Evolutionary conservation across 2,888 invertebrate species (phyloP).

Genomic region (Phaedon cochleariae): DNA sequence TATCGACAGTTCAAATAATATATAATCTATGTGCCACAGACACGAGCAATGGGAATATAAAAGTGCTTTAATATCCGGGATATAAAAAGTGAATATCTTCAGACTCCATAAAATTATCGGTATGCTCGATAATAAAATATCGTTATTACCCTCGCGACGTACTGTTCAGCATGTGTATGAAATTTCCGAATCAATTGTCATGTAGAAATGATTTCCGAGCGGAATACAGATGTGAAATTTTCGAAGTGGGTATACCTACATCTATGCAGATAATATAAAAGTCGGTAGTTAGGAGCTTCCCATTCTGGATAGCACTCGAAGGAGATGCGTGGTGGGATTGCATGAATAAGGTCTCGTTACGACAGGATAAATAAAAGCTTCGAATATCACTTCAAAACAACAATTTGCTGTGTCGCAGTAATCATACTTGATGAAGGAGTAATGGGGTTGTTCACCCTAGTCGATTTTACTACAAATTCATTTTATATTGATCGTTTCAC

Average conservation of each 20-base stretch:
- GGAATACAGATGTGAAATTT: constrained; percentile 9
- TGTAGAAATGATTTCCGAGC: constrained; percentile 16
- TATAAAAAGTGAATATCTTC: constrained; percentile 1
- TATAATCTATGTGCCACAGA: neutral
- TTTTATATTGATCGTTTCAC: too few relatives aligned
- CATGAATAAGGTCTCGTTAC: neutral
- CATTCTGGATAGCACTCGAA: neutral
- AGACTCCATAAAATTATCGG: constrained; percentile 2
- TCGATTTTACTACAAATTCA: too few relatives aligned
- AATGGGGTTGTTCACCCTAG: too few relatives aligned
- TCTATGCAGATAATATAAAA: neutral
- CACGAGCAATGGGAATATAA: neutral
- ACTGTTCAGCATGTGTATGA: constrained; percentile 11
- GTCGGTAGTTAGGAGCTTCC: neutral
- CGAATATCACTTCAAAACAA: neutral
- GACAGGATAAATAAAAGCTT: neutral
- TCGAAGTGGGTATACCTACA: neutral
- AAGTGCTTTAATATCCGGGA: neutral
- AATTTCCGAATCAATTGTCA: constrained; percentile 15
- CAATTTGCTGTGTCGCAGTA: neutral
- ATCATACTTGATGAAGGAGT: too few relatives aligned
- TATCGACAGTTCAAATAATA: neutral
- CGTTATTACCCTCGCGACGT: neutral
- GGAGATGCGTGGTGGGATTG: neutral
- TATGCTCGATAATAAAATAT: neutral